These are phyloP conservation scores for Formica selysi DNA, from an alignment of 1,140 invertebrate genomes.

Conservation along the genomic window DNA sequence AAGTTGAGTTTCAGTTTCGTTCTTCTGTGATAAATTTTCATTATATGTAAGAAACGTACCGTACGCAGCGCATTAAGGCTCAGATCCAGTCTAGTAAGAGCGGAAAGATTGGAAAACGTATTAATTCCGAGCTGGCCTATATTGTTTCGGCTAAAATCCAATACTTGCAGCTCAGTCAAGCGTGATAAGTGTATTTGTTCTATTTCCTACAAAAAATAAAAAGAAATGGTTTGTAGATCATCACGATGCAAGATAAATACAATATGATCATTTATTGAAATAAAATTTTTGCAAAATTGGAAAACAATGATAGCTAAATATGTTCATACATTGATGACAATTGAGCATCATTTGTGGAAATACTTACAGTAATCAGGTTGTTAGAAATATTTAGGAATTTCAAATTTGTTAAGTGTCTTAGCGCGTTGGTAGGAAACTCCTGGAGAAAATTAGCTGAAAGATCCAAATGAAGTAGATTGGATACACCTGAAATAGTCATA, in stretches of 20 bases:
- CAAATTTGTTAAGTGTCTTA: constrained; percentile 90
- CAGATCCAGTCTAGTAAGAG: constrained; percentile 92
- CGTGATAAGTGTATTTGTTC: constrained; percentile 90
- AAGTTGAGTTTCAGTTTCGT: neutral
- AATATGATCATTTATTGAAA: neutral
- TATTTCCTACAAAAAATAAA: constrained; percentile 87
- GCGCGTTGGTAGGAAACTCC: constrained; percentile 92
- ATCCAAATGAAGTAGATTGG: constrained; percentile 92
- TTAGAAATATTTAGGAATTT: constrained; percentile 93
- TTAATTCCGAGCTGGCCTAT: constrained; percentile 93
- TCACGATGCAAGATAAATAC: neutral
- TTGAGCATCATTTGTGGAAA: neutral
- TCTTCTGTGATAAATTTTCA: constrained; percentile 17
- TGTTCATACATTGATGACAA: neutral
- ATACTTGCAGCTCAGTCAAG: constrained; percentile 89
- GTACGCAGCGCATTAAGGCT: constrained; percentile 95
- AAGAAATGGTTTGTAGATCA: neutral
- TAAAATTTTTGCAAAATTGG: neutral
- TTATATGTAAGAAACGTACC: constrained; percentile 86
- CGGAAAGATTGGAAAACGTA: constrained; percentile 91
- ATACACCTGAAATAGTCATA: constrained; percentile 86
- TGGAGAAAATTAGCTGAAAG: constrained; percentile 94
- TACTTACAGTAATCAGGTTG: constrained; percentile 92
- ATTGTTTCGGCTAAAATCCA: constrained; percentile 94
- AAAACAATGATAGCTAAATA: too few relatives aligned